A percentile compares a stretch with the other conserved stretches of the same genome.
Conservation (phyloP, 2,888 invertebrate genomes). For the Urechis unicinctus region DNA sequence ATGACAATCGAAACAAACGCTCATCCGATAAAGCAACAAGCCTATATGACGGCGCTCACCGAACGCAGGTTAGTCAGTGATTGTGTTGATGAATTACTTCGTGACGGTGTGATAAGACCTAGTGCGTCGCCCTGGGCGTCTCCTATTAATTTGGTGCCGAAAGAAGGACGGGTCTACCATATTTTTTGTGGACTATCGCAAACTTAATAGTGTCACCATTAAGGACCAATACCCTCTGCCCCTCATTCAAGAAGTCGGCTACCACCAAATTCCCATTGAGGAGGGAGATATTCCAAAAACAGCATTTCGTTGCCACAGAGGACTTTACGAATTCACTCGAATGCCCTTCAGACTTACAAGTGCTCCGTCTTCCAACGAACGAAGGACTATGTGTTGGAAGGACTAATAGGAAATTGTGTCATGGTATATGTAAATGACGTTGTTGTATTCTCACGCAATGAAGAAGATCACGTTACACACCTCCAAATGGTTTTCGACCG, state of each 20-base stretch:
- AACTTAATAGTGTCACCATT: slow-evolving; percentile 4
- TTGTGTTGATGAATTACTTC: slow-evolving; percentile 5
- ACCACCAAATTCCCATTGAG: slow-evolving; percentile 3
- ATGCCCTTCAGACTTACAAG: slow-evolving; percentile 8
- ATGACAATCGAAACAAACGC: too few species aligned
- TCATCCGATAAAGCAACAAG: slow-evolving; percentile 4
- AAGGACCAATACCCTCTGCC: too few species aligned
- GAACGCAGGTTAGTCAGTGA: slow-evolving; percentile 5
- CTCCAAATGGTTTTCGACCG: background rate
- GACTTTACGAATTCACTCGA: slow-evolving; percentile 6
- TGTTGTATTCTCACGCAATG: background rate
- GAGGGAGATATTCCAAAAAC: slow-evolving; percentile 5
- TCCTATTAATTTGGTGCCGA: slow-evolving; percentile 8
- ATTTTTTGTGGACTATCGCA: slow-evolving; percentile 11
- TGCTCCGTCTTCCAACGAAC: slow-evolving; percentile 8
- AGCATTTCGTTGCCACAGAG: slow-evolving; percentile 8
- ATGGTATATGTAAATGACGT: slow-evolving; percentile 5
- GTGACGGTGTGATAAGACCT: slow-evolving; percentile 2
- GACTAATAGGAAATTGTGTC: background rate
- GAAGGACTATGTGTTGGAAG: slow-evolving; percentile 4
- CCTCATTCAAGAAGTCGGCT: slow-evolving; percentile 6
- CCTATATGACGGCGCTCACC: slow-evolving; percentile 5
- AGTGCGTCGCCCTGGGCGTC: too few species aligned
- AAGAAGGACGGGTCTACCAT: slow-evolving; percentile 9
- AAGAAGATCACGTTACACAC: background rate